Conservation (phyloP, 1,140 invertebrate genomes). For the Cyphomyrmex costatus region DNA sequence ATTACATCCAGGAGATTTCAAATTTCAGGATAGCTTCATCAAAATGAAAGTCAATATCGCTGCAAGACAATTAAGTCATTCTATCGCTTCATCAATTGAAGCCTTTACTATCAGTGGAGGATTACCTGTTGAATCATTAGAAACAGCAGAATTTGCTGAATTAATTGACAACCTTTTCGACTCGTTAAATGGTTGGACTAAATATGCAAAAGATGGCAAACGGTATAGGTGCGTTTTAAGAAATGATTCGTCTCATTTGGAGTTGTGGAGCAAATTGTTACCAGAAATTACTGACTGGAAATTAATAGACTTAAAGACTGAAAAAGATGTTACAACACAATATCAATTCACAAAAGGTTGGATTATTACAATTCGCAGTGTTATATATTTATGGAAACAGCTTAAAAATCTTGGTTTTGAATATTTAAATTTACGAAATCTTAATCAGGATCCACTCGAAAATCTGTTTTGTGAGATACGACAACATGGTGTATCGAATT, state of each 20-base stretch:
- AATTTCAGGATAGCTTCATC: too few relatives aligned
- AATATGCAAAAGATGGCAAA: background rate
- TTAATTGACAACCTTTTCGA: background rate
- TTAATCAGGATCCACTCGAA: conserved; percentile 6
- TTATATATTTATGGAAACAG: background rate
- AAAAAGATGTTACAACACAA: background rate
- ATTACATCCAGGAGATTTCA: too few relatives aligned
- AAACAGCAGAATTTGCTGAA: too few relatives aligned
- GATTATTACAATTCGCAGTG: background rate
- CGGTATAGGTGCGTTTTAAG: background rate
- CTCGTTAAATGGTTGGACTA: background rate
- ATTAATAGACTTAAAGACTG: background rate
- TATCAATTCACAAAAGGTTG: background rate
- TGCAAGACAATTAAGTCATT: background rate
- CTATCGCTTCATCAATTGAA: background rate
- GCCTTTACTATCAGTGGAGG: too few relatives aligned
- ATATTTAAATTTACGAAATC: conserved; percentile 6
- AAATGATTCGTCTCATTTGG: background rate
- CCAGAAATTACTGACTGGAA: background rate
- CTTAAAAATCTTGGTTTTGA: background rate
- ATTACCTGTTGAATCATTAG: too few relatives aligned
- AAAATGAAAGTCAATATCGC: background rate
- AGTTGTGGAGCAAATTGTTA: background rate
- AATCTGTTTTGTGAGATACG: background rate
- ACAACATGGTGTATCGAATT: conserved; percentile 10